Percentiles rank a stretch among this genome's conserved stretches.
These are phyloP conservation scores for Drosophila prosaltans DNA, from an alignment of 1,140 invertebrate genomes.

Conservation along the genomic window DNA sequence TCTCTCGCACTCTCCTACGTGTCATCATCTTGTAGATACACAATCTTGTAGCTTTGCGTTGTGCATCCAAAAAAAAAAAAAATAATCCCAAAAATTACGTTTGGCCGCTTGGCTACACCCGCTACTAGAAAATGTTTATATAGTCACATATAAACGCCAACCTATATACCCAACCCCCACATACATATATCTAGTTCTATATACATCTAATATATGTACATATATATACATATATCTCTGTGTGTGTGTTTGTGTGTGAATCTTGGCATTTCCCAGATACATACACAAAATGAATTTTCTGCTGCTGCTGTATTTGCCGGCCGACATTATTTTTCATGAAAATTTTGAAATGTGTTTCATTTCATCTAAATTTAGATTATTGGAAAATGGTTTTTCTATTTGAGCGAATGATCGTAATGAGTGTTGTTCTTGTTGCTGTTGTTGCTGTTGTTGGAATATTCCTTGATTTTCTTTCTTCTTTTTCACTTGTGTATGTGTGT, in stretches of 20 bases:
- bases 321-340: conserved; percentile 75
- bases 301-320: conserved; percentile 34
- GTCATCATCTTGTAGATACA: conserved; percentile 59
- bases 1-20: conserved; percentile 23
- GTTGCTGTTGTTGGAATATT: conserved; percentile 52
- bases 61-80: conserved; percentile 55
- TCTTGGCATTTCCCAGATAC: conserved; percentile 70
- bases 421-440: background rate
- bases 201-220: conserved; percentile 30
- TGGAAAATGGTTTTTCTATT: conserved; percentile 69
- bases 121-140: conserved; percentile 68
- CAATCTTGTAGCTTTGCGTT: conserved; percentile 45
- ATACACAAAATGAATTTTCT: conserved; percentile 50
- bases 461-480: conserved; percentile 19
- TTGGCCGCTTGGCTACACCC: conserved; percentile 53
- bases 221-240: conserved; percentile 27
- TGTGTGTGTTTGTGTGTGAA: conserved; percentile 34
- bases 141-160: conserved; percentile 29
- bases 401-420: conserved; percentile 24
- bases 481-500: conserved; percentile 22
- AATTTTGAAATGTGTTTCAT: conserved; percentile 81
- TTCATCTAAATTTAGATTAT: conserved; percentile 79
- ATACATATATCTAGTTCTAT: conserved; percentile 33
- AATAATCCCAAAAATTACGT: conserved; percentile 61
- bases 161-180: conserved; percentile 20